These are phyloP conservation scores for Ceyx cyanopectus DNA, from an alignment of 2,113 vertebrate species.

Conservation along the genomic window DNA sequence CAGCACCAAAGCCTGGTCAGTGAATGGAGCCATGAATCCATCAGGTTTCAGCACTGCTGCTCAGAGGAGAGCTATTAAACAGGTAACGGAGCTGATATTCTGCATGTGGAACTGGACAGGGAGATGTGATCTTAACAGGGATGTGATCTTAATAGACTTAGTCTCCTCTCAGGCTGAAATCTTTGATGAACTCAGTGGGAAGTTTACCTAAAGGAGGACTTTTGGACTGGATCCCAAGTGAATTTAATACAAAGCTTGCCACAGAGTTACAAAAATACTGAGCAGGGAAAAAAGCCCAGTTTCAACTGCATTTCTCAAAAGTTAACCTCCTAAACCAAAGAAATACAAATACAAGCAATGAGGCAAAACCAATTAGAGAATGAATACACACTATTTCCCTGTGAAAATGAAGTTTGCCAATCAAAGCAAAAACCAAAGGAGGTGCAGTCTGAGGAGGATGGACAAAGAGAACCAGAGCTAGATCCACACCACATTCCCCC, in stretches of 20 bases:
- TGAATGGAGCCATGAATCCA: background rate
- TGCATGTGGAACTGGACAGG: background rate
- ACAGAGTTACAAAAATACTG: conserved; percentile 42
- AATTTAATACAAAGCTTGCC: conserved; percentile 43
- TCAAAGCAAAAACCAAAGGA: conserved; percentile 43
- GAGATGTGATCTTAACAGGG: background rate
- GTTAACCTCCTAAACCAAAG: conserved; percentile 40
- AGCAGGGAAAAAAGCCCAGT: conserved; percentile 27
- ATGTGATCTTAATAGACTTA: conserved; percentile 6
- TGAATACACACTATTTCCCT: conserved; percentile 1
- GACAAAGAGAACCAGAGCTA: background rate
- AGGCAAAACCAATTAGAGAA: conserved; percentile 51
- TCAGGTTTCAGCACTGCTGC: background rate
- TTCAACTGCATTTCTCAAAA: conserved; percentile 49
- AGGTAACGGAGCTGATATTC: background rate
- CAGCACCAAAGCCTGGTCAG: background rate
- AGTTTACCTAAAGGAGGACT: conserved; percentile 46
- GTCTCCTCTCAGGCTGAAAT: conserved; percentile 11
- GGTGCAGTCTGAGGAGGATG: background rate
- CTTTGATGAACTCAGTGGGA: conserved; percentile 7
- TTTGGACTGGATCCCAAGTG: conserved; percentile 29
- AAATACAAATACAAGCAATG: conserved; percentile 47
- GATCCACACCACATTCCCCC: background rate
- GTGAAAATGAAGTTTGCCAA: conserved; percentile 24
- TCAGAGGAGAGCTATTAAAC: background rate